phyloP scores from a whole-genome alignment of 2,888 invertebrate genomes.

The Clostera curtula region DNA sequence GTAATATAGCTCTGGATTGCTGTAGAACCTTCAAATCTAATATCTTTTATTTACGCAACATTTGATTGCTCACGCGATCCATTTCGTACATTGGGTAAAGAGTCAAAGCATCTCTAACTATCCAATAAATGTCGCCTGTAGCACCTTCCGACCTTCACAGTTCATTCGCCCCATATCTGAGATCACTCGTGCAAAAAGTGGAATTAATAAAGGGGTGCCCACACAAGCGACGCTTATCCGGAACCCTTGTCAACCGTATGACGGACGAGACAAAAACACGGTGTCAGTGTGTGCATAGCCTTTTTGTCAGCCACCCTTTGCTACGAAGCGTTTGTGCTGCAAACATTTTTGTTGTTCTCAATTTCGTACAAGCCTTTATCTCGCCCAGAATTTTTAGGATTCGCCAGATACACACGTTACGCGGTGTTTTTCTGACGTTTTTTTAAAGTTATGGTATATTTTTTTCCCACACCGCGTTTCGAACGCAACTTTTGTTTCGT shows the following conservation, averaged over 20 bases:
- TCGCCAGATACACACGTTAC: neutral
- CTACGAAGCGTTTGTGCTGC: slow-evolving; percentile 27
- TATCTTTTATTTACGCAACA: too few relatives aligned
- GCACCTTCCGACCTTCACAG: slow-evolving; percentile 19
- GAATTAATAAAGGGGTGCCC: slow-evolving; percentile 43
- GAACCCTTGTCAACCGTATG: slow-evolving; percentile 40
- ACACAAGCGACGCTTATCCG: slow-evolving; percentile 30
- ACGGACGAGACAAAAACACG: slow-evolving; percentile 45
- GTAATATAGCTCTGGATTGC: too few relatives aligned
- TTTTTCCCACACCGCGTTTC: too few relatives aligned
- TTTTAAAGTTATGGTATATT: too few relatives aligned
- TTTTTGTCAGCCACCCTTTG: slow-evolving; percentile 37
- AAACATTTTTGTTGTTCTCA: slow-evolving; percentile 35
- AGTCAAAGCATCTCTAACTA: neutral
- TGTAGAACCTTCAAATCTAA: too few relatives aligned
- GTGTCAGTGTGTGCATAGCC: slow-evolving; percentile 32
- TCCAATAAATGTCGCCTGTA: slow-evolving; percentile 3
- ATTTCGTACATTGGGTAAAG: too few relatives aligned
- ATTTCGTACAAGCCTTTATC: slow-evolving; percentile 30
- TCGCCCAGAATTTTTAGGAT: slow-evolving; percentile 2
- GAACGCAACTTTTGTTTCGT: too few relatives aligned
- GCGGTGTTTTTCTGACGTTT: slow-evolving; percentile 4
- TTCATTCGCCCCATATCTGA: slow-evolving; percentile 32
- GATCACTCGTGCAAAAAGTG: slow-evolving; percentile 36
- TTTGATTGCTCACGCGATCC: too few relatives aligned